A percentile compares a stretch with the other conserved stretches of the same genome.
Conservation (phyloP, 2,797 vertebrate species). For the Simalia tracyae region DNA sequence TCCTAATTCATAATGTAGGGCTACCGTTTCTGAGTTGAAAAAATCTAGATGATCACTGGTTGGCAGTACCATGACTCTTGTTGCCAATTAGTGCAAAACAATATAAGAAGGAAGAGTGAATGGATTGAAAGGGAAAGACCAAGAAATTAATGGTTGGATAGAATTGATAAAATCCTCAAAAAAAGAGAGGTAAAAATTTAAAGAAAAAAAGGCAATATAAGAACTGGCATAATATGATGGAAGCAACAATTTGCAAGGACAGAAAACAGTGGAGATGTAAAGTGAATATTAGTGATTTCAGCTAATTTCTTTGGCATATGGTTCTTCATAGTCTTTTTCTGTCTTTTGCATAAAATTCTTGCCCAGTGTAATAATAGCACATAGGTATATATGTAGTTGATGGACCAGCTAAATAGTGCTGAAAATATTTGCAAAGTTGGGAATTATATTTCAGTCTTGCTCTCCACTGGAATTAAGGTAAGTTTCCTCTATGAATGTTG, state of each 20-base stretch:
- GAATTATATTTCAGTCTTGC: background rate
- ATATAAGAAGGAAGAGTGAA: background rate
- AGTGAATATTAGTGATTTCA: background rate
- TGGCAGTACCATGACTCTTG: background rate
- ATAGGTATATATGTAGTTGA: background rate
- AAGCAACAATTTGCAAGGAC: background rate
- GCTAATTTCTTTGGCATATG: background rate
- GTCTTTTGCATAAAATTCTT: too few relatives aligned
- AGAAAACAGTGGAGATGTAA: background rate
- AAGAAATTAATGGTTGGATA: background rate
- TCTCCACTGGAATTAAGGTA: background rate
- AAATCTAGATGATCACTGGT: background rate
- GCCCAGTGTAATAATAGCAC: background rate
- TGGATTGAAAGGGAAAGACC: background rate
- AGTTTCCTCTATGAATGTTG: background rate
- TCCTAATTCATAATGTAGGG: background rate
- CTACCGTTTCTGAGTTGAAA: background rate
- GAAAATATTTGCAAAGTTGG: background rate
- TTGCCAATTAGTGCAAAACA: background rate
- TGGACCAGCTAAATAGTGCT: background rate
- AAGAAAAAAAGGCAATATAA: background rate
- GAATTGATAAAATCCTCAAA: background rate
- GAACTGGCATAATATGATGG: background rate
- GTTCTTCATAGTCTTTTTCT: too few relatives aligned
- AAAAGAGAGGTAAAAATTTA: background rate